Base-by-base conservation (phyloP, 2,113 vertebrate genomes). In the Promerops cafer region DNA sequence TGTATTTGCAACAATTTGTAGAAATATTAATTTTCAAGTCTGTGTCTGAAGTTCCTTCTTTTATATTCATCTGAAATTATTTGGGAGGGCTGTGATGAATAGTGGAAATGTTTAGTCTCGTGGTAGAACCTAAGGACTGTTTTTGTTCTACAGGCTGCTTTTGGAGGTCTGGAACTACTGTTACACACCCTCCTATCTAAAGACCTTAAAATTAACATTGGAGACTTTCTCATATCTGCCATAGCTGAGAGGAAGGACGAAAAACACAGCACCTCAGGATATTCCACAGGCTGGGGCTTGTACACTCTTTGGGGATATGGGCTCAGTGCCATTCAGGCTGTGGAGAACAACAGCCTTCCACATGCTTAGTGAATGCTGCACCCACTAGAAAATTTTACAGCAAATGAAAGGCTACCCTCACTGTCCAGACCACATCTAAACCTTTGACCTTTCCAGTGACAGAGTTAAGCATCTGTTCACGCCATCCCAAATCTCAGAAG, bases 131-230 rank as follows among this genome's bases (percentile, higher is more conserved):
- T 26, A 42, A 12, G 13, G 26, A 52, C 7, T 72, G 16, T 2
- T 68, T 78, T 83, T 57, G 42, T 54, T 71, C 69, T 60, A 64
- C 16, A 49, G 18, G 44, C 14, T 77, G 37, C 13, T 64, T 83
- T 72, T 50, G 18, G 23, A 77, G 27, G 30, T 65, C 26, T 74
- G 28, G 28, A 92, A 70, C 40, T 77, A 66, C 28, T n/a, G n/a
- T 28, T 57, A 77, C 0, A 0, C 1, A 1, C 5, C 3, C 18
- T 85, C 64, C 21, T 40, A 17, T 28, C 14, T 59, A 42, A 82
- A 85, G n/a, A 76, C 7, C 5, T 49, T 33, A 31, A 9, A 35
- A 28, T 47, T 57, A 83, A 11, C 1, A 0, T 8, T 1, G 0
- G 47, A 93, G 39, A 75, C n/a, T 7, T 72, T 77, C 50, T 78